phyloP scores from a whole-genome alignment of 2,888 invertebrate genomes.

The Callinectes sapidus region DNA sequence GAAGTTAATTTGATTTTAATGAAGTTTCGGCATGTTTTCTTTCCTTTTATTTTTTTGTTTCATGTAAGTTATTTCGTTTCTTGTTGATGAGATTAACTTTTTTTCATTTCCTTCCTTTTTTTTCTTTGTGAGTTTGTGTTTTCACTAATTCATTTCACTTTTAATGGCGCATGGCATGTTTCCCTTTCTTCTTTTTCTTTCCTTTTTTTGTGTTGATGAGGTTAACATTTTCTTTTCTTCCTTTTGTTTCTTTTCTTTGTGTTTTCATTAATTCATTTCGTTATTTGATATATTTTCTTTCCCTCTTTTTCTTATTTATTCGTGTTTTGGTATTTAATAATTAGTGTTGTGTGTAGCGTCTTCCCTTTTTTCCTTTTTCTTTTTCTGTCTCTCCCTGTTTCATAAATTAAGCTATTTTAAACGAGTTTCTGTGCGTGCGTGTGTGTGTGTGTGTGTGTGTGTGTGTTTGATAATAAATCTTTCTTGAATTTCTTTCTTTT shows the following conservation, averaged over 20 bases:
- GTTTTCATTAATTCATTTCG: too few species aligned
- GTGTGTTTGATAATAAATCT: neutral
- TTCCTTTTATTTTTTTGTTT: neutral
- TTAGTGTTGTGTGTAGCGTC: neutral
- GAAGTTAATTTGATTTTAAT: too few species aligned
- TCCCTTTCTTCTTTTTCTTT: neutral
- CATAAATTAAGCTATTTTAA: neutral
- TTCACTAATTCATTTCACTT: neutral
- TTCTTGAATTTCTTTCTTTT: neutral
- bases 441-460: conserved; percentile 8
- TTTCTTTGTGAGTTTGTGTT: too few species aligned
- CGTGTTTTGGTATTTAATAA: neutral
- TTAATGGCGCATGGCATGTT: neutral
- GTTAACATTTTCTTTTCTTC: too few species aligned
- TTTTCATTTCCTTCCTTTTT: too few species aligned
- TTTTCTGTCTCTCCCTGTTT: neutral
- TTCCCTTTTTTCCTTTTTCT: neutral
- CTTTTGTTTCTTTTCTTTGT: too few species aligned
- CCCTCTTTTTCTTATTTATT: neutral
- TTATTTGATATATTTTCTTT: too few species aligned
- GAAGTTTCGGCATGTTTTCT: too few species aligned
- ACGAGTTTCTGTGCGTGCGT: neutral
- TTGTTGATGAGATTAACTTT: too few species aligned
- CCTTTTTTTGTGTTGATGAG: too few species aligned
- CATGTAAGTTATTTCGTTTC: too few species aligned